Evolutionary conservation across 2,888 invertebrate species (phyloP), one percentile per base, ranked within the genome.

Genomic region (Agrotis clavis): DNA sequence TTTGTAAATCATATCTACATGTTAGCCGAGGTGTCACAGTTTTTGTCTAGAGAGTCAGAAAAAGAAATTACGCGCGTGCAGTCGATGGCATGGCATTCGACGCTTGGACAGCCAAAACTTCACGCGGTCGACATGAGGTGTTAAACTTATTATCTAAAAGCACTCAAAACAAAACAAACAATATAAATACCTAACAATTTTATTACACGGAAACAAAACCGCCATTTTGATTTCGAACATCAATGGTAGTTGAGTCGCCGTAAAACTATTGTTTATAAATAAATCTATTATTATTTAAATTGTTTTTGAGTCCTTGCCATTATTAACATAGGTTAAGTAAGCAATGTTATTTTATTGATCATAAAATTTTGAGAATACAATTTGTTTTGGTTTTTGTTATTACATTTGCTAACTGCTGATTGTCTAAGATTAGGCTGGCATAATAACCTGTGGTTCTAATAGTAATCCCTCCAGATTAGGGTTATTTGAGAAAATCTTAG

Each of bases 201-300:
- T 56, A 78, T 72, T 6, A 57, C 53, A 13, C 65, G 72, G 76
- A 79, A 66, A 35, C 19, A 4, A 13, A 48, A 21, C 25, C 41
- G 11, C 16, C 25, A 57, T 76, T 51, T 65, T 61, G 16, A 65
- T 41, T 65, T 48, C 16, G 21, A 77, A 16, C 13, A 56, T 1
- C 47, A 65, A 16, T 51, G 13, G 13, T 9, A 45, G 19, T 45
- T 1, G 21, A 59, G 41, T 25, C 13, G 48, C 16, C 16, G 2
- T 69, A 45, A 63, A 77, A 54, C 21, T 45, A 50, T 54, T 71
- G 54, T 77, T 50, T 60, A 14, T 53, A 21, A 18, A 19, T 47
- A 51, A 76, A 50, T 41, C 56, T 53, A 78, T 77, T 79, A 79
- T 78, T 78, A 67, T 79, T 79, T 60, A 80, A 80, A 78, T 74